Conservation (phyloP, 2,888 invertebrate genomes). For the Aproaerema taeniolella region DNA sequence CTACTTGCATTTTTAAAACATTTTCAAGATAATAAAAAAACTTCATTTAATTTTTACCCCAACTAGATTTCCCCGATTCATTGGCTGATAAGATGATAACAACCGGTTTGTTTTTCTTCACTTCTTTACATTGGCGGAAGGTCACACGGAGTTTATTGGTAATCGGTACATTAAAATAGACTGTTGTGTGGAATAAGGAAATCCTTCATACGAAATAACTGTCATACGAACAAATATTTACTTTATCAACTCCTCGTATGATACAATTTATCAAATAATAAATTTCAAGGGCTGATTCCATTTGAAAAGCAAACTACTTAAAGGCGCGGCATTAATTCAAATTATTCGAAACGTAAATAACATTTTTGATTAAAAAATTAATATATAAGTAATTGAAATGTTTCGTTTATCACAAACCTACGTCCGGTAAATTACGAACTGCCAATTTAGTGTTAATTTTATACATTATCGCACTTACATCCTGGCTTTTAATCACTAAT, state of each 20-base stretch:
- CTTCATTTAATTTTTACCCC: no score
- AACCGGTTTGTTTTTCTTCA: not conserved
- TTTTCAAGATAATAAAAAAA: no score
- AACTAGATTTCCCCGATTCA: no score
- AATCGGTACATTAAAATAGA: slow-evolving; percentile 16
- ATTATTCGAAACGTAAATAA: slow-evolving; percentile 15
- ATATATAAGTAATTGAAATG: slow-evolving; percentile 25
- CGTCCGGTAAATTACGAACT: slow-evolving; percentile 42
- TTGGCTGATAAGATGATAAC: not conserved
- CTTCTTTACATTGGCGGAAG: slow-evolving; percentile 1
- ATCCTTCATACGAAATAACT: slow-evolving; percentile 42
- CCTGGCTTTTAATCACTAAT: slow-evolving; percentile 43
- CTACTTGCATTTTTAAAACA: no score
- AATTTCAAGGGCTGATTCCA: slow-evolving; percentile 51
- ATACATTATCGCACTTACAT: slow-evolving; percentile 41
- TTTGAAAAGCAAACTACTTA: slow-evolving; percentile 48
- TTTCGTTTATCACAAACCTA: slow-evolving; percentile 35
- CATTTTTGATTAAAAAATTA: slow-evolving; percentile 23
- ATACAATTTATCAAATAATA: slow-evolving; percentile 44
- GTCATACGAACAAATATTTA: slow-evolving; percentile 49
- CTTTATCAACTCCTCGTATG: slow-evolving; percentile 33
- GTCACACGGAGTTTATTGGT: slow-evolving; percentile 1
- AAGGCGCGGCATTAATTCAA: slow-evolving; percentile 33
- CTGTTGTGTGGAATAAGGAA: slow-evolving; percentile 37
- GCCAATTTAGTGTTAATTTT: slow-evolving; percentile 36